phyloP scores from a whole-genome alignment of 2,797 vertebrate genomes.

The Numenius phaeopus region DNA sequence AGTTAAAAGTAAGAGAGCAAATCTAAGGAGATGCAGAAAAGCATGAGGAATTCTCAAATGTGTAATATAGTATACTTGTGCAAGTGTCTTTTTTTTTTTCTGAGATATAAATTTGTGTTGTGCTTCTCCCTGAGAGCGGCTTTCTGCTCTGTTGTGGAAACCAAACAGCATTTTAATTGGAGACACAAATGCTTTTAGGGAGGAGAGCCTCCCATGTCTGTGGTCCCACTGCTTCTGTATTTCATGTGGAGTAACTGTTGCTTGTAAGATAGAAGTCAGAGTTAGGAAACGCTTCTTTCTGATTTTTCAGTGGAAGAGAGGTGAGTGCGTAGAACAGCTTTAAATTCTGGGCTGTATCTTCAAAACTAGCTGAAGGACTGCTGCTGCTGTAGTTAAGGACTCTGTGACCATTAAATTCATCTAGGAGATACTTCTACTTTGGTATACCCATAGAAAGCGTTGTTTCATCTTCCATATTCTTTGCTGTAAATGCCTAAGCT shows the following conservation, averaged over 20 bases:
- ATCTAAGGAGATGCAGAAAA: not conserved
- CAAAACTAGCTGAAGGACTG: not conserved
- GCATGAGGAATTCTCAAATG: not conserved
- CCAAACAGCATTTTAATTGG: not conserved
- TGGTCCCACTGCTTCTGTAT: not conserved
- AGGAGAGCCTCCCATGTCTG: not conserved
- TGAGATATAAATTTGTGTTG: not conserved
- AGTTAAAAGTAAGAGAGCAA: not conserved
- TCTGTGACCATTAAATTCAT: not conserved
- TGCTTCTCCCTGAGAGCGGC: not conserved
- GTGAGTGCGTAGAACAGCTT: not conserved
- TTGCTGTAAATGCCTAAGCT: not conserved
- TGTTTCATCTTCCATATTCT: not conserved
- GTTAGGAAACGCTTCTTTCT: not conserved
- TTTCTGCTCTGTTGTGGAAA: constrained; percentile 12
- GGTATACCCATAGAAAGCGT: not conserved
- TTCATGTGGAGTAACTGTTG: not conserved
- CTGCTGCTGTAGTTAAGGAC: not conserved
- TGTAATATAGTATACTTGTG: not conserved
- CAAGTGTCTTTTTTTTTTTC: not conserved
- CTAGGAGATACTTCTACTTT: not conserved
- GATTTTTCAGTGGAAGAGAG: not conserved
- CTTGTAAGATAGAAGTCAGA: not conserved
- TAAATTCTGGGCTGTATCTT: not conserved
- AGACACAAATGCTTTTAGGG: not conserved